A percentile compares a stretch with the other conserved stretches of the same genome.
Evolutionary conservation across 2,888 invertebrate genomes (phyloP).

Genomic region (Sclerodermus sp.): DNA sequence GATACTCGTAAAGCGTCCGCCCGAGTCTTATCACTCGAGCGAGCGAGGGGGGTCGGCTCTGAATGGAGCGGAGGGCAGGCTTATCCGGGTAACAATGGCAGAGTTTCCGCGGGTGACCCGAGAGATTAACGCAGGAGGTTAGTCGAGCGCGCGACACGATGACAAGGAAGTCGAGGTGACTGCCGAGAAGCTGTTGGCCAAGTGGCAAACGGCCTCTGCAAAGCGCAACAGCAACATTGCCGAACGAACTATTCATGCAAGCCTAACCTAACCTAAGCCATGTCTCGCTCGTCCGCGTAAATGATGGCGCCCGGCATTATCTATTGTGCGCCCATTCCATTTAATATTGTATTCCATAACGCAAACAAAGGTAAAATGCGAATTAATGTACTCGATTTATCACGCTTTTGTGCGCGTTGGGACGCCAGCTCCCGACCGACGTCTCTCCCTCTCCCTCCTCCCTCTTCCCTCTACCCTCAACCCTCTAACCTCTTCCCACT

Average conservation of each 20-base stretch:
- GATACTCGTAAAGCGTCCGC: too few relatives aligned
- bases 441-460: conserved; percentile 6
- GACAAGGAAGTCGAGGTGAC: too few relatives aligned
- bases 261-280: conserved; percentile 24
- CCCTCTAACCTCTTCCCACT: conserved; percentile 3
- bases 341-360: conserved; percentile 57
- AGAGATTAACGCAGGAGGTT: too few relatives aligned
- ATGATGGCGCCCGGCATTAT: conserved; percentile 55
- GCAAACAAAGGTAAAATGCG: conserved; percentile 58
- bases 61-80: too few relatives aligned
- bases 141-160: too few relatives aligned
- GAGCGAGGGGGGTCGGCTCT: too few relatives aligned
- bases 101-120: too few relatives aligned
- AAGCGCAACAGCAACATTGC: background rate
- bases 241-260: conserved; percentile 14
- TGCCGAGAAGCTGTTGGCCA: too few relatives aligned
- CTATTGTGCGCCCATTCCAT: conserved; percentile 57
- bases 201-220: too few relatives aligned
- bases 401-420: conserved; percentile 54
- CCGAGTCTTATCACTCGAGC: too few relatives aligned
- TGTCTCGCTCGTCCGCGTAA: conserved; percentile 38
- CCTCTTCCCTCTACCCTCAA: background rate
- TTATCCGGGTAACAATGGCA: too few relatives aligned
- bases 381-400: conserved; percentile 58
- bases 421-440: conserved; percentile 33